Base-by-base conservation (phyloP, 2,113 vertebrate genomes). In the Merops nubicus region DNA sequence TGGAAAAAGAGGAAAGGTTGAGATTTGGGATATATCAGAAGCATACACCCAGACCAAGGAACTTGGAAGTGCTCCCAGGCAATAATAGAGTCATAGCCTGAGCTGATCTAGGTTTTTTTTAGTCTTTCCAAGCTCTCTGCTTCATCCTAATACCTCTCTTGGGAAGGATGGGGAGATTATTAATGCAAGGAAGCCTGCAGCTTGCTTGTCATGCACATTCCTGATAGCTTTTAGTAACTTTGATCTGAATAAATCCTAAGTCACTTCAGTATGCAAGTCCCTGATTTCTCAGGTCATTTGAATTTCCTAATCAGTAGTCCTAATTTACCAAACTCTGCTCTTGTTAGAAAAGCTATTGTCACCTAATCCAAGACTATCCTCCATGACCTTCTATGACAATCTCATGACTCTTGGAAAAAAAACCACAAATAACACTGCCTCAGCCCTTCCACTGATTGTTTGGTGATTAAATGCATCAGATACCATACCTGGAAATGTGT, bases 171-270 rank as follows among this genome's bases (percentile, higher is more conserved):
- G 22, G 56, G 34, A 60, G 43, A 88, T 88, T 93, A 86, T 15
- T 80, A 77, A 85, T 47, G 54, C 67, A 65, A 76, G 31, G n/a
- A 88, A 88, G 40, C 29, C 70, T 69, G 54, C 11, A 90, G 31
- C 67, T 93, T 96, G 36, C 79, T 90, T 92, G 67, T 64, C 72
- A 23, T 83, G 54, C 85, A 65, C n/a, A 54, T 90, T 90, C 40
- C n/a, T 77, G 62, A 33, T n/a, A 65, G n/a, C 4, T 65, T 69
- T 38, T 45, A 65, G 28, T 65, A 86, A 48, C 47, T 94, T 90
- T 80, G 22, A 65, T 83, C 36, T 34, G 26, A 90, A 93, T 85
- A 93, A 94, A 93, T 86, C 53, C 53, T 43, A 85, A 88, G 38
- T 65, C 54, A 65, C 22, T 95, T 91, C 15, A 75, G 19, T 17